Evolutionary conservation across 2,113 vertebrate species (phyloP), one percentile per base, ranked within the genome.

Genomic region (Cephalopholis sonnerati): DNA sequence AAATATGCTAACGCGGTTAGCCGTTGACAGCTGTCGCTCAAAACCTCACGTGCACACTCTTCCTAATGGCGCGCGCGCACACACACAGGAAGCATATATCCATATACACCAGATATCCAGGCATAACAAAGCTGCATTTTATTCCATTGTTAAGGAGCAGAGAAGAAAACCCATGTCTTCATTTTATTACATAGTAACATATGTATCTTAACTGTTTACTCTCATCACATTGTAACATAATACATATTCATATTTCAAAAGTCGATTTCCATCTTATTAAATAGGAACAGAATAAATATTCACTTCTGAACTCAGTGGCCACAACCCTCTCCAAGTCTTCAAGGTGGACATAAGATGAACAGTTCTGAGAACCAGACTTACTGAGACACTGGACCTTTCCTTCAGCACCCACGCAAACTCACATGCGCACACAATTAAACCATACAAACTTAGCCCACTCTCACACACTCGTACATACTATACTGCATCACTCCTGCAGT

Each of bases 261-360:
- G 67, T 87, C 80, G 84, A 89, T 83, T 89, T 87, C 75, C 88
- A 90, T 89, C 77, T 91, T 79, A 87, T 95, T 94, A 94, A 95
- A 95, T 94, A 94, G 83, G 83, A 94, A 94, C 87, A 90, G 89
- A 94, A 92, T 94, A 93, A 95, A 93, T 94, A 94, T 83, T 93
- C 65, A 92, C 80, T 86, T 90, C 90, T 92, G 82, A 87, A 89
- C 80, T 61, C 71, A 81, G 79, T 89, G 85, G 86, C 91, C 89
- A 88, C 77, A 76, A 79, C 54, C 83, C 27, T 84, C 65, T 75
- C 74, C 36, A 44, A 66, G 36, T 85, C 53, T 88, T 66, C 29
- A 7, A 39, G 68, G 67, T 82, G 81, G 83, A 89, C 84, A 83
- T 82, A 77, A 72, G 74, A 50, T 63, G 32, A 76, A 87, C 69